phyloP scores from a whole-genome alignment of 2,888 invertebrate species.

The Lepidochitona cinerea region DNA sequence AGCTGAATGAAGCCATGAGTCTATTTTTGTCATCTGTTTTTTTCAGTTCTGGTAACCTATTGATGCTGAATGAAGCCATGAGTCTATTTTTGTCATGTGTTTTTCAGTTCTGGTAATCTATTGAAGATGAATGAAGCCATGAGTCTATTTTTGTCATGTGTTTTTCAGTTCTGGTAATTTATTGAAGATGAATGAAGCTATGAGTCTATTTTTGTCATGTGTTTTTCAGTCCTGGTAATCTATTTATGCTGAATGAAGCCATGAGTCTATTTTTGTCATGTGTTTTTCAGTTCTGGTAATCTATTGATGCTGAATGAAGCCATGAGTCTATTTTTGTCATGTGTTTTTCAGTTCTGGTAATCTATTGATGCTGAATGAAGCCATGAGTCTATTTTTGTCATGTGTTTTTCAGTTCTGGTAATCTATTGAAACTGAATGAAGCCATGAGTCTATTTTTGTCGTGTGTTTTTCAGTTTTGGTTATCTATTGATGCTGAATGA shows the following conservation, averaged over 20 bases:
- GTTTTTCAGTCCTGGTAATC: slow-evolving; percentile 83
- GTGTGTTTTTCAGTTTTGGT: slow-evolving; percentile 81
- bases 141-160: no score
- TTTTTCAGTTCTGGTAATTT: slow-evolving; percentile 85
- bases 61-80: slow-evolving; percentile 86
- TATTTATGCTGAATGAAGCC: slow-evolving; percentile 85
- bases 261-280: no score
- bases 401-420: slow-evolving; percentile 82
- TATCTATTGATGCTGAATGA: slow-evolving; percentile 87
- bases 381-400: no score
- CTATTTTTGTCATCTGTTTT: no score
- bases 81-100: no score
- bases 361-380: slow-evolving; percentile 84
- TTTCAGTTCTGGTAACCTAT: slow-evolving; percentile 83
- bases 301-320: slow-evolving; percentile 85
- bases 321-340: no score
- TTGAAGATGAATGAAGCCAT: slow-evolving; percentile 86
- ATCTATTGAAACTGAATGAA: slow-evolving; percentile 85
- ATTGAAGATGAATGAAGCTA: slow-evolving; percentile 84
- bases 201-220: no score
- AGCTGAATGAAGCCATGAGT: slow-evolving; percentile 87
- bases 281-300: slow-evolving; percentile 83
- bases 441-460: slow-evolving; percentile 88
- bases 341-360: slow-evolving; percentile 84
- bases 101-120: slow-evolving; percentile 84